Conservation (phyloP, 2,113 vertebrate genomes). For the Gadus macrocephalus region DNA sequence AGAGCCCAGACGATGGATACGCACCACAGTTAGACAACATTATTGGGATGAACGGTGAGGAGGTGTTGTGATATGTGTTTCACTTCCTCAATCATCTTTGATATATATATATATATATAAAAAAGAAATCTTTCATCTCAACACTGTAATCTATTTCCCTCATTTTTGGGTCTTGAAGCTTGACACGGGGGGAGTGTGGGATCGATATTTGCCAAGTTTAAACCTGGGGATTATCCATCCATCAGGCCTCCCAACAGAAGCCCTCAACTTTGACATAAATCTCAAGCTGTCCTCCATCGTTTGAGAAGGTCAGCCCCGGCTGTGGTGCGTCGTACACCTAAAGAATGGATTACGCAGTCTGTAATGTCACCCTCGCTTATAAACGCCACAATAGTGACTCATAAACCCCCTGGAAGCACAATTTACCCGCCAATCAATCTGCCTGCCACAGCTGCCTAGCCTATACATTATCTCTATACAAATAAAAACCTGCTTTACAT, state of each 20-base stretch:
- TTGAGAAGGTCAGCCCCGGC: slow-evolving; percentile 68
- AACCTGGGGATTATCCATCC: slow-evolving; percentile 78
- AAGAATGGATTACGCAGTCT: slow-evolving; percentile 57
- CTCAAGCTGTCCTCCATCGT: slow-evolving; percentile 64
- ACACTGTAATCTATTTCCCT: slow-evolving; percentile 73
- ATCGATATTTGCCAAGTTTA: slow-evolving; percentile 82
- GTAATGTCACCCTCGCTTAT: slow-evolving; percentile 51
- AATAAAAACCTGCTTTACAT: too few species aligned
- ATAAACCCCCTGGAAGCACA: slow-evolving; percentile 26
- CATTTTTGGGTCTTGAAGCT: slow-evolving; percentile 67
- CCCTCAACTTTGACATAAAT: slow-evolving; percentile 74
- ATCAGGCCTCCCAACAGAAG: slow-evolving; percentile 70
- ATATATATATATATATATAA: not conserved
- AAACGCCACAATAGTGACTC: slow-evolving; percentile 30
- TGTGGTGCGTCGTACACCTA: slow-evolving; percentile 58
- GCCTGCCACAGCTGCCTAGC: too few species aligned
- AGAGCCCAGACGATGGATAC: too few species aligned
- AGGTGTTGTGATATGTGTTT: not conserved
- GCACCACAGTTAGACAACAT: too few species aligned
- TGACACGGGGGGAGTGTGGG: slow-evolving; percentile 58
- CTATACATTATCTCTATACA: too few species aligned
- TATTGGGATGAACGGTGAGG: too few species aligned
- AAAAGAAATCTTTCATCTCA: slow-evolving; percentile 30
- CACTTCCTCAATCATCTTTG: not conserved
- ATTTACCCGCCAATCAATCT: not conserved